Conservation (phyloP, 2,113 vertebrate genomes). For the Gymnogyps californianus region DNA sequence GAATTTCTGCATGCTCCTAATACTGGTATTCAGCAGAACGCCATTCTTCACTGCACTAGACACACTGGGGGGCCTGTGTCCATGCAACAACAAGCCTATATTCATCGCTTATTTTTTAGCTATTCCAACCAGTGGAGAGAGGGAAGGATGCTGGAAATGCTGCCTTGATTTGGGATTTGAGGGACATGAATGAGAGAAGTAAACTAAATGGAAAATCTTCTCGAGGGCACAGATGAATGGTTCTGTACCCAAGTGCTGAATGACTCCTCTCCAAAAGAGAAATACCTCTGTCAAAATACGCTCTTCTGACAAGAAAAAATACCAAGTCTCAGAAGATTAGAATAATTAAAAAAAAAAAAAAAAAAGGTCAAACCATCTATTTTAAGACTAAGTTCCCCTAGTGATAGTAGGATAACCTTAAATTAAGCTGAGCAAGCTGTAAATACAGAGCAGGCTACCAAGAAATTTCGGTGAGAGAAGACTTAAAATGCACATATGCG, state of each 20-base stretch:
- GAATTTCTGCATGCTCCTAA: neutral
- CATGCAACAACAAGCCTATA: neutral
- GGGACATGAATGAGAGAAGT: neutral
- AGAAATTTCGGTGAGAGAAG: neutral
- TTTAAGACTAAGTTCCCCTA: slow-evolving; percentile 8
- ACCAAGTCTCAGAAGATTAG: neutral
- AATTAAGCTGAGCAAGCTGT: slow-evolving; percentile 19
- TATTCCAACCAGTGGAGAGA: neutral
- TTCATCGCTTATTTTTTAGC: neutral
- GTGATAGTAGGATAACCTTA: neutral
- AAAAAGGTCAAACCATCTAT: neutral
- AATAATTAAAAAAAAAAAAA: slow-evolving; percentile 18
- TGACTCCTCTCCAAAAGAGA: neutral
- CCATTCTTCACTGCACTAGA: neutral
- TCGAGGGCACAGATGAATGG: neutral
- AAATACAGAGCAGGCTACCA: slow-evolving; percentile 31
- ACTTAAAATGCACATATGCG: neutral
- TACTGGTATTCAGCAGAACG: neutral
- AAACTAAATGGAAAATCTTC: neutral
- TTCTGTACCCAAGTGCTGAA: neutral
- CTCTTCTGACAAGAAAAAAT: neutral
- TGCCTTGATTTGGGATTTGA: neutral
- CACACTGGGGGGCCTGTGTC: fast-evolving
- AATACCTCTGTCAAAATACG: neutral
- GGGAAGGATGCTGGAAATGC: neutral